phyloP scores from a whole-genome alignment of 2,113 vertebrate genomes.

The Progne subis region DNA sequence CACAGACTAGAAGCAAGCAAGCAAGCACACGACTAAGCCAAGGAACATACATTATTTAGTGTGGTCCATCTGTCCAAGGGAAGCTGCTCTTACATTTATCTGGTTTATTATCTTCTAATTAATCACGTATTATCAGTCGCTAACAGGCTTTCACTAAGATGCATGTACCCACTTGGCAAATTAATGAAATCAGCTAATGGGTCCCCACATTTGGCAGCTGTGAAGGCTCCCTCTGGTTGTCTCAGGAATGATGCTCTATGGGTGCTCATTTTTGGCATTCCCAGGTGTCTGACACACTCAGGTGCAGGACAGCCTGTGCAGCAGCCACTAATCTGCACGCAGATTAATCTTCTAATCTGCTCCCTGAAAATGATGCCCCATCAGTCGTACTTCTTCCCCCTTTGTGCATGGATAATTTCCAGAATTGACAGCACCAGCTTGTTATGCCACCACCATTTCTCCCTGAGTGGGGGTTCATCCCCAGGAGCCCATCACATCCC shows the following conservation, averaged over 20 bases:
- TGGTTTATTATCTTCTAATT: slow-evolving; percentile 7
- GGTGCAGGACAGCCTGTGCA: not conserved
- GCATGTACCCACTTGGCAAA: not conserved
- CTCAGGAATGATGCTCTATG: not conserved
- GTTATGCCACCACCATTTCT: not conserved
- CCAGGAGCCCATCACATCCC: not conserved
- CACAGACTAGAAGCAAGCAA: not conserved
- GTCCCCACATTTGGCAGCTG: not conserved
- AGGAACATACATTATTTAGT: not conserved
- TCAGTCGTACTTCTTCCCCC: not conserved
- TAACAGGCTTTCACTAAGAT: not conserved
- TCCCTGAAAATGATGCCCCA: not conserved
- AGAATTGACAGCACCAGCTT: not conserved
- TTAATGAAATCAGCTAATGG: not conserved
- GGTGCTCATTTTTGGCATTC: not conserved
- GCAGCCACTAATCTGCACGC: not conserved
- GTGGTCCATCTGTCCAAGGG: slow-evolving; percentile 26
- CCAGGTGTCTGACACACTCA: accelerated
- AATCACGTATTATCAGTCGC: not conserved
- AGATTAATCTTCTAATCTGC: not conserved
- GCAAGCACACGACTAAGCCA: not conserved
- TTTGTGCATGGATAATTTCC: not conserved
- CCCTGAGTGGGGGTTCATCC: not conserved
- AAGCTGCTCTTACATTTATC: slow-evolving; percentile 20
- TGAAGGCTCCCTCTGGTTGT: not conserved